These are phyloP conservation scores for Eulithis prunata DNA, from an alignment of 2,888 invertebrate genomes.

Conservation along the genomic window DNA sequence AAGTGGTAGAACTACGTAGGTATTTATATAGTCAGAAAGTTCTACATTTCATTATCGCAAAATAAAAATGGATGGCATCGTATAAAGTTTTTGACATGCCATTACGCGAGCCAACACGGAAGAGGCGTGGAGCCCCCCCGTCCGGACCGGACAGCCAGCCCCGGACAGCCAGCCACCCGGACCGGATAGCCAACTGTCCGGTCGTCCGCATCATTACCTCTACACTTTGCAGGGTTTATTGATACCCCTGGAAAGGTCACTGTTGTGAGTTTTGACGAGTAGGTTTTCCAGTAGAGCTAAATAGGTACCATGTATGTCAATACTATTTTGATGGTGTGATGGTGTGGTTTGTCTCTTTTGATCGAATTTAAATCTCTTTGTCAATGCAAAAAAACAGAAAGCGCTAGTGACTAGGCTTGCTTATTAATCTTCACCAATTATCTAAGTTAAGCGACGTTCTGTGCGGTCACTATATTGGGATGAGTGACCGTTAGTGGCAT, in stretches of 20 bases:
- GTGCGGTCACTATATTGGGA: too few species aligned
- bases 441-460: too few species aligned
- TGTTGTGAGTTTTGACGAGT: too few species aligned
- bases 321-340: too few species aligned
- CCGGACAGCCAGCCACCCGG: constrained; percentile 2
- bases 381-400: too few species aligned
- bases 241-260: constrained; percentile 2
- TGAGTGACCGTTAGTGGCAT: too few species aligned
- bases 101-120: constrained; percentile 61
- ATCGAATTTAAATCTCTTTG: too few species aligned
- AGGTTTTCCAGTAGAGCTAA: too few species aligned
- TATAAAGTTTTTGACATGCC: constrained; percentile 44
- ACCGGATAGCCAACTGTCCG: constrained; percentile 10
- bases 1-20: background rate
- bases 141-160: constrained; percentile 21
- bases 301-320: too few species aligned
- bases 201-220: constrained; percentile 30
- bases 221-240: constrained; percentile 6
- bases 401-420: too few species aligned
- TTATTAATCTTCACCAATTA: too few species aligned
- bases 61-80: constrained; percentile 23
- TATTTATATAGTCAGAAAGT: background rate
- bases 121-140: constrained; percentile 55
- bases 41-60: constrained; percentile 15
- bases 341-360: too few species aligned